Evolutionary conservation across 2,113 vertebrate genomes (phyloP).

Genomic region (Mustela nigripes): DNA sequence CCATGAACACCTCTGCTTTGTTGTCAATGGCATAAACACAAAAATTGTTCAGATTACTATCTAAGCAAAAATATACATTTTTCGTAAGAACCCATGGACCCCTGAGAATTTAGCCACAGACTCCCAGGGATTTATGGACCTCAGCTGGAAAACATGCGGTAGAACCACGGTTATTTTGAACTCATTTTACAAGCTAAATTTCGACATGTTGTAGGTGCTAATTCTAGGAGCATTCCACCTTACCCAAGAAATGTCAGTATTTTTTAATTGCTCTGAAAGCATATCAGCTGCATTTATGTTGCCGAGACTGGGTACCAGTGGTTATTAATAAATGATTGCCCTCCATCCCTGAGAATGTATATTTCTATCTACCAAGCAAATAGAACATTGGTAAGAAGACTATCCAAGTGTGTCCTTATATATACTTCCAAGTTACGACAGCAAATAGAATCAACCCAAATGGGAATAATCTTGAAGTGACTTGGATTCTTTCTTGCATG

Average conservation of each 20-base stretch:
- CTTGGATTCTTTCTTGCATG: neutral
- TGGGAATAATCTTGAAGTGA: neutral
- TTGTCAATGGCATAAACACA: neutral
- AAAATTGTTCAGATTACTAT: neutral
- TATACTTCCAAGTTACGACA: neutral
- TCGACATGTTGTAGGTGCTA: neutral
- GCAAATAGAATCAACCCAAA: neutral
- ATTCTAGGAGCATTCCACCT: neutral
- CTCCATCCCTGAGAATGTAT: neutral
- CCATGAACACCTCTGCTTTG: neutral
- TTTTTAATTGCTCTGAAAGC: constrained; percentile 16
- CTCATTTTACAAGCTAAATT: neutral
- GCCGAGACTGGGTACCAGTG: neutral
- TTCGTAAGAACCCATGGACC: neutral
- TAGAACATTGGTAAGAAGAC: neutral
- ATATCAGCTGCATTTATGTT: neutral
- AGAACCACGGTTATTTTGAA: neutral
- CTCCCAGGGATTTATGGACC: neutral
- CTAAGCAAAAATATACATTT: neutral
- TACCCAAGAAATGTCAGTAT: neutral
- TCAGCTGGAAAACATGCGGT: neutral
- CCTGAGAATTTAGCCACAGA: neutral
- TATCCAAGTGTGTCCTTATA: neutral
- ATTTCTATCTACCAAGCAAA: neutral
- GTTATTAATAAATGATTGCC: neutral